phyloP scores from a whole-genome alignment of 2,888 invertebrate genomes.

The Unio pictorum region DNA sequence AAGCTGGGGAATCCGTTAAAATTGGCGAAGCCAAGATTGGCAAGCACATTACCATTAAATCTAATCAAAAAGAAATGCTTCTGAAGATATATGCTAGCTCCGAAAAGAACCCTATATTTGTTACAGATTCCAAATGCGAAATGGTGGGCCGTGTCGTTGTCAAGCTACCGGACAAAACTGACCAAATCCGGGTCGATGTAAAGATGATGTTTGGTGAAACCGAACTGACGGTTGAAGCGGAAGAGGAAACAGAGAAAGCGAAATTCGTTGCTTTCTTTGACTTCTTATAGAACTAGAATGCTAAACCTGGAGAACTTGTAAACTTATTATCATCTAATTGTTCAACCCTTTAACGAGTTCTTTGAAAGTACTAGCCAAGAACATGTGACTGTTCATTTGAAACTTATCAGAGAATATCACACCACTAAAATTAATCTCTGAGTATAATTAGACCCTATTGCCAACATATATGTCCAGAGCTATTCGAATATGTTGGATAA shows the following conservation, averaged over 20 bases:
- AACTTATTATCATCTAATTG: too few relatives aligned
- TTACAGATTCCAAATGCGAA: conserved; percentile 35
- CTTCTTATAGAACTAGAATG: conserved; percentile 19
- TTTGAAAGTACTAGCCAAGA: too few relatives aligned
- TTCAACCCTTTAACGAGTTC: neutral
- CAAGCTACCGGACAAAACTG: conserved; percentile 32
- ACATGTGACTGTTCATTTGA: too few relatives aligned
- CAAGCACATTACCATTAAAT: conserved; percentile 35
- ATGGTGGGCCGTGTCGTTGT: conserved; percentile 38
- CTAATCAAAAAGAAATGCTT: conserved; percentile 38
- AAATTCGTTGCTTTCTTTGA: conserved; percentile 37
- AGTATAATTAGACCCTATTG: too few relatives aligned
- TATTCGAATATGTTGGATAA: too few relatives aligned
- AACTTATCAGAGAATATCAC: too few relatives aligned
- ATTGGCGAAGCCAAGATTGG: conserved; percentile 32
- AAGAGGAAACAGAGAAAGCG: conserved; percentile 22
- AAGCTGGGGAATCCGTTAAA: conserved; percentile 28
- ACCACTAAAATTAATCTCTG: too few relatives aligned
- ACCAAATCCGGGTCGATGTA: conserved; percentile 36
- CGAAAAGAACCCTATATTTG: conserved; percentile 31
- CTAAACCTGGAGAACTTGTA: too few relatives aligned
- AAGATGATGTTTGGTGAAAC: conserved; percentile 49
- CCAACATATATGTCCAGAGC: too few relatives aligned
- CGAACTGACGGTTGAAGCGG: conserved; percentile 41
- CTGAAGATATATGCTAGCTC: conserved; percentile 37